Evolutionary conservation across 2,113 vertebrate genomes (phyloP).

Genomic region (Protomyctophum bolini): DNA sequence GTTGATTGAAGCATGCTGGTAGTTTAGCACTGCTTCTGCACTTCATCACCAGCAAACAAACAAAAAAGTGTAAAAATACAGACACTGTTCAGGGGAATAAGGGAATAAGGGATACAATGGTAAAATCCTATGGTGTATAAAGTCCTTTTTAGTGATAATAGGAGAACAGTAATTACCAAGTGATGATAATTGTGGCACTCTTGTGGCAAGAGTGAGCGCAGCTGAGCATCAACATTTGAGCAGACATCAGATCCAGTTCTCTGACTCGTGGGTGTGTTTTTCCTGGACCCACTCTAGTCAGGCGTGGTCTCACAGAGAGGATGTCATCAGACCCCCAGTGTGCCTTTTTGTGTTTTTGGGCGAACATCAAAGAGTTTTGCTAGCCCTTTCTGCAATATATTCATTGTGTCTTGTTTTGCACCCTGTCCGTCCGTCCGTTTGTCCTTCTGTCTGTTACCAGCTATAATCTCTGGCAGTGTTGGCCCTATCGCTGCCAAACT

Average conservation of each 20-base stretch:
- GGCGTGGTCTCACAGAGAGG: conserved; percentile 21
- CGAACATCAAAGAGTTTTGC: too few species aligned
- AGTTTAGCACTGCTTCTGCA: conserved; percentile 29
- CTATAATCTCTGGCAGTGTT: too few species aligned
- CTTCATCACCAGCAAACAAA: conserved; percentile 5
- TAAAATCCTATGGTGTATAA: background rate
- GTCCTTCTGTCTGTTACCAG: too few species aligned
- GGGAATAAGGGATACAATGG: conserved; percentile 9
- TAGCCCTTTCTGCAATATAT: too few species aligned
- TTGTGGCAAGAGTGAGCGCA: conserved; percentile 21
- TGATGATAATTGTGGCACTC: conserved; percentile 22
- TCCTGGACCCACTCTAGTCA: conserved; percentile 15
- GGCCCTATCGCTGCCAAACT: too few species aligned
- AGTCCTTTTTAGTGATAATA: conserved; percentile 26
- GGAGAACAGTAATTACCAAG: conserved; percentile 1
- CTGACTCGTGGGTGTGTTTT: conserved; percentile 16
- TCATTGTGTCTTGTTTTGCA: too few species aligned
- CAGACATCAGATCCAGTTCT: conserved; percentile 1
- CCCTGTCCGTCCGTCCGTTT: too few species aligned
- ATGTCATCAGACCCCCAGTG: conserved; percentile 51
- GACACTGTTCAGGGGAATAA: background rate
- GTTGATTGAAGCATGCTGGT: conserved; percentile 25
- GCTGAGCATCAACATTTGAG: background rate
- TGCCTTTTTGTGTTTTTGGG: conserved; percentile 6
- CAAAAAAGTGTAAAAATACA: background rate